These are phyloP conservation scores for Montipora sp. DNA, from an alignment of 64 coral and sea anemone genomes.

Conservation along the genomic window DNA sequence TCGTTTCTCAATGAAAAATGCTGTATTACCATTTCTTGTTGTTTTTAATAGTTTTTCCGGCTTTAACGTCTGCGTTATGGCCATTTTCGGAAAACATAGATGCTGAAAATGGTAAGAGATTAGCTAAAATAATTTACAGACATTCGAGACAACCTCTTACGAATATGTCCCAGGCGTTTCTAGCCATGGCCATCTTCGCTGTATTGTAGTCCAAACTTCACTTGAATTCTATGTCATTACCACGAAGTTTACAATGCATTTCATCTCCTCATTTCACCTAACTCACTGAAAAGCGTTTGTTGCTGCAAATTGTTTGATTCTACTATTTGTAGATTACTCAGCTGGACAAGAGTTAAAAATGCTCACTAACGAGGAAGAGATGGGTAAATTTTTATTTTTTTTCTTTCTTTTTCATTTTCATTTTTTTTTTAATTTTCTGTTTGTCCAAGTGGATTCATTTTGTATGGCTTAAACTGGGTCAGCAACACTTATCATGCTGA, in stretches of 20 bases:
- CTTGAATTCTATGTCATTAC: too few relatives aligned
- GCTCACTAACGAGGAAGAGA: neutral
- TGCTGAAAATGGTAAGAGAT: neutral
- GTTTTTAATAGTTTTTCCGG: neutral
- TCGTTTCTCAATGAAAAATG: neutral
- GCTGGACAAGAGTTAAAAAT: neutral
- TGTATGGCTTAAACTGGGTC: neutral
- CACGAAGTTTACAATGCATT: too few relatives aligned
- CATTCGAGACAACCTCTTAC: too few relatives aligned
- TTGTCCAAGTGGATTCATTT: neutral
- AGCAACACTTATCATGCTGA: neutral
- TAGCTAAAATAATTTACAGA: too few relatives aligned
- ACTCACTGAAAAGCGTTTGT: neutral
- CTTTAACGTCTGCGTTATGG: neutral
- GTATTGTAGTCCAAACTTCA: too few relatives aligned
- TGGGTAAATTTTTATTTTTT: neutral
- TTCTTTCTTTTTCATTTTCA: too few relatives aligned
- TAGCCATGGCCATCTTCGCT: too few relatives aligned
- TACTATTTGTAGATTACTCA: neutral
- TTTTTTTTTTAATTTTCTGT: neutral
- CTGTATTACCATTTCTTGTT: neutral
- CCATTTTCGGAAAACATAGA: constrained; percentile 34
- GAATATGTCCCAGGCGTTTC: too few relatives aligned
- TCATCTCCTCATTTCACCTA: too few relatives aligned
- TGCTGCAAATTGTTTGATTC: neutral